Base-by-base conservation (phyloP, 2,797 vertebrate genomes). In the Benthosema pterotum region DNA sequence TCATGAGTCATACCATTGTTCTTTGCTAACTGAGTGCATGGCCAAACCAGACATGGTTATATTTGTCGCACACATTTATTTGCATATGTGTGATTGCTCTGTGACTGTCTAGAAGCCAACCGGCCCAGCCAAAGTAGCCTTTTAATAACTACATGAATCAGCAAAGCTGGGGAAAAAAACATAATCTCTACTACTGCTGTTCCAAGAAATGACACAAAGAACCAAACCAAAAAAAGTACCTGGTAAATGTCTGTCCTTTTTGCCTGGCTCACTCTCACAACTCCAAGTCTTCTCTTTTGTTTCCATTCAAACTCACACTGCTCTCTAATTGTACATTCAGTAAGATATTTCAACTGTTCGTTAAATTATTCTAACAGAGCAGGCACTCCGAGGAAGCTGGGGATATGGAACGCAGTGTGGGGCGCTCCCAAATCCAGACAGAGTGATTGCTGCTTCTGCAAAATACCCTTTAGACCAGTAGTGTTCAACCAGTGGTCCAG, bases 281-380 rank as follows among this genome's bases (percentile, higher is more conserved):
- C 46, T 28, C 5, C 28, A 28, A 28, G 57, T 50, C 47, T 52
- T 52, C 49, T 14, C 15, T 42, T 18, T 16, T 5, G 14, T 7
- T 42, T 63, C 15, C 60, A 67, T 63, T 52, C 63, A 65, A 74
- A 65, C 15, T 22, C 56, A 1, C 18, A 43, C 51, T 64, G 3
- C 19, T 61, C 77, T 75, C 63, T 53, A 38, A 38, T 38, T 9
- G 32, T 38, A 38, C 32, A 9, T 38, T 38, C 6, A 32, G 6
- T 32, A 32, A 2, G 5, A 32, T 54, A 19, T 65, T 63, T 58
- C 84, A 87, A 89, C 82, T 83, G 77, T 57, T 70, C 62, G 62
- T 78, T 85, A 59, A 80, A 87, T 84, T 69, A 84, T 83, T 79
- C 70, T 57, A 68, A 79, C 45, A 13, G 58, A 61, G 78, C 61